Conservation (phyloP, 2,888 invertebrate species). For the Petrolisthes manimaculis region DNA sequence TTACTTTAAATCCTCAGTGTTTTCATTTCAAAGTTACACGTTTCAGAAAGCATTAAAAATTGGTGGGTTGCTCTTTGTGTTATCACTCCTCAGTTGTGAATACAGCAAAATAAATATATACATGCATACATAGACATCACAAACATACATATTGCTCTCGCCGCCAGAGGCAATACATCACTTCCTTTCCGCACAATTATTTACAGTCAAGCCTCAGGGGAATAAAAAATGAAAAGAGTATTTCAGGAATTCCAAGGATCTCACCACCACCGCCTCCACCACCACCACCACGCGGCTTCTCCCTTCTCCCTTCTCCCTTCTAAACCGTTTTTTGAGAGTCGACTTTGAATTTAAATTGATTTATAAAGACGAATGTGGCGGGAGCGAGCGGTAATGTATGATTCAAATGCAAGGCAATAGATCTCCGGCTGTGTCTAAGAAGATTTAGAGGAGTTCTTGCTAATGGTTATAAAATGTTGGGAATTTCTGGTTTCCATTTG, state of each 20-base stretch:
- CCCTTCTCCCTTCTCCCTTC: conserved; percentile 14
- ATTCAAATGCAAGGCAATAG: conserved; percentile 58
- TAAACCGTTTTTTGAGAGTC: conserved; percentile 22
- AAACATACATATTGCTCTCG: not conserved
- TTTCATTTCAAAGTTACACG: too few relatives aligned
- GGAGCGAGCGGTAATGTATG: conserved; percentile 51
- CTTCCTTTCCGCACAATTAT: too few relatives aligned
- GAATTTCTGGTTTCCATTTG: conserved; percentile 60
- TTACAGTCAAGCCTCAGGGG: too few relatives aligned
- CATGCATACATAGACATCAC: not conserved
- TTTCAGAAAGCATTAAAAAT: too few relatives aligned
- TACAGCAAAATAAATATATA: too few relatives aligned
- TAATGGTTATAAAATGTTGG: conserved; percentile 62
- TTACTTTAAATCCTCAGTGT: too few relatives aligned
- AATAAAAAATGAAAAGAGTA: not conserved
- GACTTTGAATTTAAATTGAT: conserved; percentile 59
- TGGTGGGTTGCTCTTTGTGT: too few relatives aligned
- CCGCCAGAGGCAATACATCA: not conserved
- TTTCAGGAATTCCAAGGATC: conserved; percentile 1
- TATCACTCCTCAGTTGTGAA: too few relatives aligned
- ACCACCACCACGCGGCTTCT: not conserved
- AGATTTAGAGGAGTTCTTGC: conserved; percentile 58
- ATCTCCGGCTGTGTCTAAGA: conserved; percentile 58
- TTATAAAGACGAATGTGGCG: conserved; percentile 54
- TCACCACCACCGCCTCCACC: not conserved